Evolutionary conservation across 2,888 invertebrate genomes (phyloP).

Genomic region (Apoda limacodes): DNA sequence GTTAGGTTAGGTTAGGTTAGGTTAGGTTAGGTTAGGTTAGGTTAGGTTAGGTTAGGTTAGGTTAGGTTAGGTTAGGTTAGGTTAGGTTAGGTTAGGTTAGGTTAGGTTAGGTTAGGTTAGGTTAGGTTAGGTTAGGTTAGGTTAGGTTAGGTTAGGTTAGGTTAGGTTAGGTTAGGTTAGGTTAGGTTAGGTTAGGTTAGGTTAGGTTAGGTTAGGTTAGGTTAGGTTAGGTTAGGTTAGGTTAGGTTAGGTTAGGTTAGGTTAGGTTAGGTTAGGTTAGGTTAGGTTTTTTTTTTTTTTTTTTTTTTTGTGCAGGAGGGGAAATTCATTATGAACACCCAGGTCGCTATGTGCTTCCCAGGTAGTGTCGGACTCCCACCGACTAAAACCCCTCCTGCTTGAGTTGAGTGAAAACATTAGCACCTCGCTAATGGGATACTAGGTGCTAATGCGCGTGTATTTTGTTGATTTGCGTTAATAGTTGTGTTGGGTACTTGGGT

Average conservation of each 20-base stretch:
- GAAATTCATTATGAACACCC: no score
- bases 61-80: slow-evolving; percentile 14
- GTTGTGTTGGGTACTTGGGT: no score
- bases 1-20: slow-evolving; percentile 13
- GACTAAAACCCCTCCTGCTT: no score
- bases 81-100: slow-evolving; percentile 16
- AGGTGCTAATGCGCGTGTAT: no score
- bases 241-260: slow-evolving; percentile 20
- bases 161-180: slow-evolving; percentile 18
- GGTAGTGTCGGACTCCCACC: no score
- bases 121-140: slow-evolving; percentile 16
- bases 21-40: slow-evolving; percentile 9
- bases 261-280: slow-evolving; percentile 16
- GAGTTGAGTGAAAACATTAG: no score
- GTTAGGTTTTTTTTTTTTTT: no score
- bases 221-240: slow-evolving; percentile 19
- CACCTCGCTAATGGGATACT: no score
- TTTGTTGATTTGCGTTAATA: no score
- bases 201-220: slow-evolving; percentile 20
- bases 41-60: slow-evolving; percentile 8
- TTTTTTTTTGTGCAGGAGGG: no score
- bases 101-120: slow-evolving; percentile 18
- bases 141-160: slow-evolving; percentile 15
- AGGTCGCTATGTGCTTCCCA: no score
- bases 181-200: slow-evolving; percentile 20